Conservation (phyloP, 2,797 vertebrate species). For the Betta splendens region DNA sequence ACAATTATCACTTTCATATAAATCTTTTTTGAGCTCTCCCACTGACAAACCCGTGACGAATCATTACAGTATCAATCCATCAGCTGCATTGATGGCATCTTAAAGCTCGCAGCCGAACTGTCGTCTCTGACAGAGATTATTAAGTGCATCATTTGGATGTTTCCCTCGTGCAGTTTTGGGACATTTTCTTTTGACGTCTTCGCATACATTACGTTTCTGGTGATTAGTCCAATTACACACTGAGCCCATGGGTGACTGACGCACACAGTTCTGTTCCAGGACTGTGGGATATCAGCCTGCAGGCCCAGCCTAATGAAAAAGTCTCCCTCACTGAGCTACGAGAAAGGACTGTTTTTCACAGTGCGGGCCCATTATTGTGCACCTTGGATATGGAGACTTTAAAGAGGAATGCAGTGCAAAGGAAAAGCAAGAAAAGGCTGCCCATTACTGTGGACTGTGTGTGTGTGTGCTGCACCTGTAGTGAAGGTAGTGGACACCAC, state of each 20-base stretch:
- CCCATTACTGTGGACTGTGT: slow-evolving; percentile 8
- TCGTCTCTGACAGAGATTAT: neutral
- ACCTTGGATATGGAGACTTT: slow-evolving; percentile 26
- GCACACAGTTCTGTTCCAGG: slow-evolving; percentile 10
- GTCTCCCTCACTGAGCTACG: slow-evolving; percentile 14
- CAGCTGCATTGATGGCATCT: neutral
- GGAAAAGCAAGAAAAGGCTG: slow-evolving; percentile 4
- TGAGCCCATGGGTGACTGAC: slow-evolving; percentile 17
- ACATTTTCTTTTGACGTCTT: slow-evolving; percentile 8
- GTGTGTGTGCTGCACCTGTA: slow-evolving; percentile 82
- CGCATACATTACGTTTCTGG: slow-evolving; percentile 1
- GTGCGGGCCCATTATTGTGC: slow-evolving; percentile 32
- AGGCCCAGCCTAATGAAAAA: slow-evolving; percentile 46
- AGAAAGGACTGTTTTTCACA: slow-evolving; percentile 11
- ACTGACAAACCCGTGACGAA: neutral
- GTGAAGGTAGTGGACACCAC: slow-evolving; percentile 88
- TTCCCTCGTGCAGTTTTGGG: neutral
- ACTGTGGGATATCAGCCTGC: slow-evolving; percentile 17
- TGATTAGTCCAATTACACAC: slow-evolving; percentile 22
- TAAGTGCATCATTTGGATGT: neutral
- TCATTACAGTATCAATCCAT: neutral
- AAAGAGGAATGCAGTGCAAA: slow-evolving; percentile 23
- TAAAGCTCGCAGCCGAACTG: neutral
- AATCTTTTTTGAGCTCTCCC: too few species aligned
- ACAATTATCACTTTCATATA: neutral